Conservation (phyloP, 2,888 invertebrate species). For the Cataglyphis rosenhaueri region DNA sequence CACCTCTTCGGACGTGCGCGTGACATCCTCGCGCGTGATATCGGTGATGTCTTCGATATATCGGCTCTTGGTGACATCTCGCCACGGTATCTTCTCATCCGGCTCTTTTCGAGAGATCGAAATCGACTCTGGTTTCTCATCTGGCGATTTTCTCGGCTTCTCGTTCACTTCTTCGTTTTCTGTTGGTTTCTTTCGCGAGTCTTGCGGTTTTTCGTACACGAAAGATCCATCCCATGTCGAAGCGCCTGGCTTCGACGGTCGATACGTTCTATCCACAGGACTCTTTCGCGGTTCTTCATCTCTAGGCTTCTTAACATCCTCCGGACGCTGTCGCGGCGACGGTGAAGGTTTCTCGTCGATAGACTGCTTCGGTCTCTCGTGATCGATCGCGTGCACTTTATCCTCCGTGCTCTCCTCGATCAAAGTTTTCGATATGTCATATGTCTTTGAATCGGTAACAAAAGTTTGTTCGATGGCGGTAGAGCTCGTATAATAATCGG, state of each 20-base stretch:
- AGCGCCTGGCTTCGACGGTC: conserved; percentile 76
- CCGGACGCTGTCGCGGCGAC: conserved; percentile 46
- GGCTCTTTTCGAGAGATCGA: conserved; percentile 49
- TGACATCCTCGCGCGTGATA: conserved; percentile 82
- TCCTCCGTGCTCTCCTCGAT: conserved; percentile 32
- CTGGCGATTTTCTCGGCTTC: conserved; percentile 28
- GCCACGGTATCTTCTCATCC: conserved; percentile 56
- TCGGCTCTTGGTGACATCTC: conserved; percentile 80
- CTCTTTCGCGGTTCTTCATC: conserved; percentile 65
- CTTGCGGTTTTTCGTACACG: conserved; percentile 75
- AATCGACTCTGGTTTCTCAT: background rate
- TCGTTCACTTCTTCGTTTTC: conserved; percentile 40
- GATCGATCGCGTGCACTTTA: conserved; percentile 36
- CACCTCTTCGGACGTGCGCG: conserved; percentile 81
- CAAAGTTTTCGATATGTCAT: conserved; percentile 23
- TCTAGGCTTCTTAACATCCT: conserved; percentile 69
- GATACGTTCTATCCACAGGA: conserved; percentile 57
- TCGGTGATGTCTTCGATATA: conserved; percentile 77
- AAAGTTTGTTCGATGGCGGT: conserved; percentile 25
- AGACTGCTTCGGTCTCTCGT: conserved; percentile 69
- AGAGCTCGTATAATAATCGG: conserved; percentile 28
- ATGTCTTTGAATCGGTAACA: conserved; percentile 28
- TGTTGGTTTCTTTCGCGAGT: conserved; percentile 37
- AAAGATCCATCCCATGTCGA: conserved; percentile 80
- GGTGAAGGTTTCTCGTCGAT: background rate